Conservation (phyloP, 2,888 invertebrate genomes). For the Unio pictorum region DNA sequence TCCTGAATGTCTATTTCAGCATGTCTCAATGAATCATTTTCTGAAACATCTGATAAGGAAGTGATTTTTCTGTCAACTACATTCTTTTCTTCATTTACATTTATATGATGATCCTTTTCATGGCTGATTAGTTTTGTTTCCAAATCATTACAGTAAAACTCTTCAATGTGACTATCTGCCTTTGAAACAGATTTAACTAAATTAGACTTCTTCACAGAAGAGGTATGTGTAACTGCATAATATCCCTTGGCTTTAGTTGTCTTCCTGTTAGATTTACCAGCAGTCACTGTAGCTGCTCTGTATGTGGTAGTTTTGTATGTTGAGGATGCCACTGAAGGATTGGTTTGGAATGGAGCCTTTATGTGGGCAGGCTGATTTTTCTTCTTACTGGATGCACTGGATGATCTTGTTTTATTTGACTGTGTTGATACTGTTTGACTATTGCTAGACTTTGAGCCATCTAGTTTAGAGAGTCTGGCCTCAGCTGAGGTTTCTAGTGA, state of each 20-base stretch:
- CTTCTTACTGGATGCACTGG: constrained; percentile 14
- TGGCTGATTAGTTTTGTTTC: not conserved
- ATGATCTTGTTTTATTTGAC: constrained; percentile 6
- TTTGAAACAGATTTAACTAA: no score
- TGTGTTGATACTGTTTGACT: not conserved
- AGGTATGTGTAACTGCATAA: no score
- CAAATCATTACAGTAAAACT: no score
- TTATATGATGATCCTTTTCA: constrained; percentile 1
- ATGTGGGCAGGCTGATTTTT: constrained; percentile 39
- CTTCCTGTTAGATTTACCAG: no score
- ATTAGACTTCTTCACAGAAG: no score
- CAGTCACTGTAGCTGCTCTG: constrained; percentile 15
- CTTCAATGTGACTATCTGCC: no score
- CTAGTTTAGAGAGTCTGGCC: not conserved
- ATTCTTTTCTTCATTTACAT: not conserved
- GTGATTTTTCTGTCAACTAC: not conserved
- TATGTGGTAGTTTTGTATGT: constrained; percentile 31
- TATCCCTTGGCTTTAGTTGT: no score
- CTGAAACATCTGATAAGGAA: not conserved
- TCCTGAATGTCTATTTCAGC: not conserved
- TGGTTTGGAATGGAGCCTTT: constrained; percentile 59
- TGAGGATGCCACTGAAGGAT: constrained; percentile 34
- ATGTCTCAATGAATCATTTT: not conserved
- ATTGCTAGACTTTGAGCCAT: not conserved
- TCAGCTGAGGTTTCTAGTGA: not conserved